phyloP scores from a whole-genome alignment of 2,888 invertebrate species.

The Agelastica alni region DNA sequence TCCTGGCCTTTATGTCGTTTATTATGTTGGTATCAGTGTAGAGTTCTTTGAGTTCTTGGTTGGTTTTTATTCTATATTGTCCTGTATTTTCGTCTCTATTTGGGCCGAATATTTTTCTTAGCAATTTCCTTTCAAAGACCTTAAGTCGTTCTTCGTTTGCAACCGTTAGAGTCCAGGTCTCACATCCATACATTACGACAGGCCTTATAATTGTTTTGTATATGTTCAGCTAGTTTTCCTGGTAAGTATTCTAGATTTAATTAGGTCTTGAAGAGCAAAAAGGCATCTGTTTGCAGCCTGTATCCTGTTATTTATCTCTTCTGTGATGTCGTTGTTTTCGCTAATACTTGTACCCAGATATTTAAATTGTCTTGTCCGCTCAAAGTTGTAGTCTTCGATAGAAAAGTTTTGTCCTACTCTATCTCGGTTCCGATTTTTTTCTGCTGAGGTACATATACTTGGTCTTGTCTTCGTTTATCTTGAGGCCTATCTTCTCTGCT shows the following conservation, averaged over 20 bases:
- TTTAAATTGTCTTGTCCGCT: too few relatives aligned
- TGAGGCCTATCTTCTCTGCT: slow-evolving; percentile 12
- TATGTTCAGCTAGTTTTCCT: slow-evolving; percentile 6
- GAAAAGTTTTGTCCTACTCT: too few relatives aligned
- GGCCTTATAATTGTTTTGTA: slow-evolving; percentile 9
- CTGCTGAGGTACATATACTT: slow-evolving; percentile 13
- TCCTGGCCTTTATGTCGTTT: neutral
- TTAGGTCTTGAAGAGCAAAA: slow-evolving; percentile 9
- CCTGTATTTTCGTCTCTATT: too few relatives aligned
- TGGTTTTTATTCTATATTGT: too few relatives aligned
- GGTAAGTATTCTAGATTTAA: slow-evolving; percentile 13
- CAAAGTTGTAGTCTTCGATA: too few relatives aligned
- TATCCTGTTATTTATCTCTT: slow-evolving; percentile 17
- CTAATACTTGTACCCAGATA: too few relatives aligned
- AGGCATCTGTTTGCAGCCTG: slow-evolving; percentile 16
- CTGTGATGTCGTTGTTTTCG: slow-evolving; percentile 3
- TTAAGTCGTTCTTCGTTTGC: neutral
- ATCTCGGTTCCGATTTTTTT: too few relatives aligned
- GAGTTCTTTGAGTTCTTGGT: neutral
- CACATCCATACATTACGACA: slow-evolving; percentile 1
- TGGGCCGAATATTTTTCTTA: neutral
- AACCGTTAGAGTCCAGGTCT: slow-evolving; percentile 8
- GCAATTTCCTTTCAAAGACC: neutral
- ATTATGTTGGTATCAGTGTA: neutral
- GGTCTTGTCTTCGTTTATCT: slow-evolving; percentile 19